Evolutionary conservation across 2,888 invertebrate genomes (phyloP).

Genomic region (Drosophila pegasa): DNA sequence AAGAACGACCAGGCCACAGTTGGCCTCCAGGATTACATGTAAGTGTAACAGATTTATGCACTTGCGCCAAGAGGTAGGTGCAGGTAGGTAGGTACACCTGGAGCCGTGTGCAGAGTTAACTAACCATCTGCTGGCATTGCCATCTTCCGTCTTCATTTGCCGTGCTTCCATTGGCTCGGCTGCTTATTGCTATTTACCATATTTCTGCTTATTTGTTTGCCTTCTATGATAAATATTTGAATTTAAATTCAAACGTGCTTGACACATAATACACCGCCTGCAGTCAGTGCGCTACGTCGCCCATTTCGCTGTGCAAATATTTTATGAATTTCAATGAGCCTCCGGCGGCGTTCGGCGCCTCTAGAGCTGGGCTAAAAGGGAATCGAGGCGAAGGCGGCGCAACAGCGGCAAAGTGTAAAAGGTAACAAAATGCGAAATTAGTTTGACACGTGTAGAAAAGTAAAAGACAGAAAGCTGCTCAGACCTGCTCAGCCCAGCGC

Average conservation of each 20-base stretch:
- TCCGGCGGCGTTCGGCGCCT: slow-evolving; percentile 35
- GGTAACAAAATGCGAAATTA: slow-evolving; percentile 79
- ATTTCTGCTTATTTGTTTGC: slow-evolving; percentile 79
- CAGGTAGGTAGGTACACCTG: slow-evolving; percentile 7
- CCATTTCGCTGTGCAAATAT: slow-evolving; percentile 77
- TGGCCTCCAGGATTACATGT: background rate
- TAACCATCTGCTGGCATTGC: slow-evolving; percentile 26
- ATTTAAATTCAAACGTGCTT: slow-evolving; percentile 81
- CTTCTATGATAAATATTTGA: slow-evolving; percentile 76
- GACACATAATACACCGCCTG: slow-evolving; percentile 75
- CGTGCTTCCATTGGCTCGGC: slow-evolving; percentile 34
- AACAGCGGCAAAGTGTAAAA: slow-evolving; percentile 69
- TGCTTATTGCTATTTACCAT: slow-evolving; percentile 79
- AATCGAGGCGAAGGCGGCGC: slow-evolving; percentile 45
- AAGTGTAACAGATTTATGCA: slow-evolving; percentile 30
- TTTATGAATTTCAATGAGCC: slow-evolving; percentile 77
- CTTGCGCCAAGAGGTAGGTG: background rate
- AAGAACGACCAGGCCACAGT: background rate
- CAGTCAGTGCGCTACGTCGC: slow-evolving; percentile 61
- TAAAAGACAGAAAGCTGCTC: slow-evolving; percentile 45
- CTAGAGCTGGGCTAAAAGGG: background rate
- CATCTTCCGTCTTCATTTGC: slow-evolving; percentile 12
- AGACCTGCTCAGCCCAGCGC: slow-evolving; percentile 18
- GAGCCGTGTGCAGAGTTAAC: slow-evolving; percentile 31
- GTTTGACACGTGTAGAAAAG: slow-evolving; percentile 75